Percentiles rank a stretch among this genome's conserved stretches.
Evolutionary conservation across 1,140 invertebrate species (phyloP).

Genomic region (Lamellibrachia luymesi): DNA sequence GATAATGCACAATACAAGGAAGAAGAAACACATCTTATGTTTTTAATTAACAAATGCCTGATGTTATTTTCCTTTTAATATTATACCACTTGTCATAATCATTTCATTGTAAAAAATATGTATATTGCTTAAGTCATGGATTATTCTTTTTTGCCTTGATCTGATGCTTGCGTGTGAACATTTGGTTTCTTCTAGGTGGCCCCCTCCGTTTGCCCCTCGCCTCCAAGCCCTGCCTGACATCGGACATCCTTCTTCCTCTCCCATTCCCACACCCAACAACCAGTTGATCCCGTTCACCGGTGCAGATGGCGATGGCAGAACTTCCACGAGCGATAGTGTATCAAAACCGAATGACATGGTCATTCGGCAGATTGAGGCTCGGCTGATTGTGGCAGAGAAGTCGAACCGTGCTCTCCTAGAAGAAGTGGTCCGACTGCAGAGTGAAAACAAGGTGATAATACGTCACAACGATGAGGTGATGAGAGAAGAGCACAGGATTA

Average conservation of each 20-base stretch:
- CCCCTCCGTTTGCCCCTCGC: background rate
- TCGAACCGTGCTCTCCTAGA: conserved; percentile 54
- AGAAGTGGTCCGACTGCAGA: conserved; percentile 55
- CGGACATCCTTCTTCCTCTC: background rate
- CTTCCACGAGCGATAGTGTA: background rate
- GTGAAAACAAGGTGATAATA: conserved; percentile 45
- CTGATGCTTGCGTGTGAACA: background rate
- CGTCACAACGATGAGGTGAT: conserved; percentile 48
- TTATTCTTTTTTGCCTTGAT: background rate
- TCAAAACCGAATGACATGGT: conserved; percentile 32
- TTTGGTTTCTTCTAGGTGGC: background rate
- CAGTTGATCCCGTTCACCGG: conserved; percentile 2
- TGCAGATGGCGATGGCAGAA: background rate
- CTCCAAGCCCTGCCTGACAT: conserved; percentile 1
- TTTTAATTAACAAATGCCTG: too few relatives aligned
- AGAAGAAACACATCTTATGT: too few relatives aligned
- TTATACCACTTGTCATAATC: too few relatives aligned
- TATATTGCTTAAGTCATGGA: background rate
- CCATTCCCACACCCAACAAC: background rate
- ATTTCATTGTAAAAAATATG: too few relatives aligned
- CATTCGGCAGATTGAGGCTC: conserved; percentile 46
- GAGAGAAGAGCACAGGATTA: conserved; percentile 45
- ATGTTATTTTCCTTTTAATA: too few relatives aligned
- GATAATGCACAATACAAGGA: too few relatives aligned
- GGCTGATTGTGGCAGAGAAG: conserved; percentile 51